Evolutionary conservation across 2,888 invertebrate genomes (phyloP).

Genomic region (Chouioia cunea): DNA sequence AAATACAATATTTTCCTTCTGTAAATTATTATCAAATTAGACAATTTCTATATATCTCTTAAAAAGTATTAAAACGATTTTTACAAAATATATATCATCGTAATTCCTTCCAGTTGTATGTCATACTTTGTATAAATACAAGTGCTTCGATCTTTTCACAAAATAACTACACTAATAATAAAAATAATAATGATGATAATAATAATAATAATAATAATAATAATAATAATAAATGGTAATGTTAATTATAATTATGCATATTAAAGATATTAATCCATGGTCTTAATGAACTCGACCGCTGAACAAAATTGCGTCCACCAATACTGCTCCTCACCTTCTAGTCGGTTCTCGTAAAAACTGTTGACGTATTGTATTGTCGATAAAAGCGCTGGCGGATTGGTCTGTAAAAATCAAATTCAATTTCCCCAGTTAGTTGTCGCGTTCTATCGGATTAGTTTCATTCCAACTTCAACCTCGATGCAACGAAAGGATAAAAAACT

Average conservation of each 20-base stretch:
- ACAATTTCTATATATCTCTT: conserved; percentile 16
- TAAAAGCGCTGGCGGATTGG: conserved; percentile 92
- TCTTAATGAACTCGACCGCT: conserved; percentile 97
- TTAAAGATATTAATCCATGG: conserved; percentile 83
- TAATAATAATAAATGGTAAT: conserved; percentile 36
- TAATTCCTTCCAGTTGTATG: conserved; percentile 12
- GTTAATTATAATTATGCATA: conserved; percentile 23
- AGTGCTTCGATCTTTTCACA: conserved; percentile 43
- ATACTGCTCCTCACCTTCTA: conserved; percentile 93
- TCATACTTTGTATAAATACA: conserved; percentile 28
- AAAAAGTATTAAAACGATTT: conserved; percentile 18
- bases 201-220: conserved; percentile 31
- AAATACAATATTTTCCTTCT: conserved; percentile 17
- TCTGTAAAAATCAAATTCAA: conserved; percentile 71
- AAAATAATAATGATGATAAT: conserved; percentile 34
- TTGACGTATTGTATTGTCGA: conserved; percentile 97
- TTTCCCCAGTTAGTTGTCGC: no score
- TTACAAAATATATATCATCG: conserved; percentile 25
- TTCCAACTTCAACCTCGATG: no score
- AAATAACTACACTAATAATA: conserved; percentile 31
- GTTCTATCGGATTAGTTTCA: no score
- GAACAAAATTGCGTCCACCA: conserved; percentile 99
- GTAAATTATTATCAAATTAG: conserved; percentile 26
- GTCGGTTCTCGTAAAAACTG: conserved; percentile 86
- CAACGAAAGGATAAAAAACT: no score